These are phyloP conservation scores for Scaptomyza polygonia DNA, from an alignment of 2,888 invertebrate genomes.

Conservation along the genomic window DNA sequence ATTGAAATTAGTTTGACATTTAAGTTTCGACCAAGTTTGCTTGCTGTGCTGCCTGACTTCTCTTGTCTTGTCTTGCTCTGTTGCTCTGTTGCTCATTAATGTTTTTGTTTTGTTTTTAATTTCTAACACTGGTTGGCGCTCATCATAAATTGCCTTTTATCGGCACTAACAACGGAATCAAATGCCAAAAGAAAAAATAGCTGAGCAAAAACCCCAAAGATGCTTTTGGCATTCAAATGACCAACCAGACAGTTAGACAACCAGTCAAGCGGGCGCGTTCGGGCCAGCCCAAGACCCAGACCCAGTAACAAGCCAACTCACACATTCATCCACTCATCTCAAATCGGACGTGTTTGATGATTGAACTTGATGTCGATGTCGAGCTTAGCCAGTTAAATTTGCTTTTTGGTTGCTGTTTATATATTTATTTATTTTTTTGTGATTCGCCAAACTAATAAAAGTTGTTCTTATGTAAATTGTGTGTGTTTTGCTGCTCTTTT, in stretches of 20 bases:
- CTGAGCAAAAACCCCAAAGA: slow-evolving; percentile 38
- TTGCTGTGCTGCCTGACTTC: slow-evolving; percentile 14
- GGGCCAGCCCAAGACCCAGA: slow-evolving; percentile 14
- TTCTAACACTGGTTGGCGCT: slow-evolving; percentile 56
- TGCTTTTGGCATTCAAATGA: slow-evolving; percentile 78
- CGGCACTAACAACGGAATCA: slow-evolving; percentile 21
- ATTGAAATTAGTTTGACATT: slow-evolving; percentile 78
- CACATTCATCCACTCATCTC: slow-evolving; percentile 9
- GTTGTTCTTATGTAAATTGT: slow-evolving; percentile 75
- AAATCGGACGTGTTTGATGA: slow-evolving; percentile 70
- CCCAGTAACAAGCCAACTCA: not conserved
- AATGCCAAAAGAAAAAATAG: slow-evolving; percentile 38
- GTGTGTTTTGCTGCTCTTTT: not conserved
- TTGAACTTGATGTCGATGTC: slow-evolving; percentile 65
- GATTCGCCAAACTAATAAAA: slow-evolving; percentile 58
- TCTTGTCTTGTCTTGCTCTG: too few species aligned
- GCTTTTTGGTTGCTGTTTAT: too few species aligned
- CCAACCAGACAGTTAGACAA: slow-evolving; percentile 32
- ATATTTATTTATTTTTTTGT: not conserved
- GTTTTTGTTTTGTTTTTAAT: slow-evolving; percentile 40
- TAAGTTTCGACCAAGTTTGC: slow-evolving; percentile 49
- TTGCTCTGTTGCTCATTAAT: slow-evolving; percentile 54
- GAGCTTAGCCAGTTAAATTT: not conserved
- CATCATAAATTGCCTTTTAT: slow-evolving; percentile 74
- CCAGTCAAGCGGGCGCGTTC: slow-evolving; percentile 59